Evolutionary conservation across 30 jellyfish, hydroid and myxozoan genomes (phyloP).

Genomic region (Hydra vulgaris): DNA sequence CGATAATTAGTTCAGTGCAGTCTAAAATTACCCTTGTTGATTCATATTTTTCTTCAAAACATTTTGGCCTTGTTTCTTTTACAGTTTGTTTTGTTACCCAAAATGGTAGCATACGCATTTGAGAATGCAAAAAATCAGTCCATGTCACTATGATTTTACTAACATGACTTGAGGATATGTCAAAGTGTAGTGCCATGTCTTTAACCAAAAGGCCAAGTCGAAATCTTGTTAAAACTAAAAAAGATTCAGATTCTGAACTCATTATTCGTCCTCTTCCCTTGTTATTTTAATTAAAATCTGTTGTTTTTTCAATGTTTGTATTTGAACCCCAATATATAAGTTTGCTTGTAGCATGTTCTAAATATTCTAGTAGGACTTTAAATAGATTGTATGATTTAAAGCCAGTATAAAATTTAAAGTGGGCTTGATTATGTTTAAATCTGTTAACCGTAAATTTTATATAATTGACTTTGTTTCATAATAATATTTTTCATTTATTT

Average conservation of each 20-base stretch:
- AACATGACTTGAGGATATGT: conserved; percentile 19
- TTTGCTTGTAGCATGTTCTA: conserved; percentile 3
- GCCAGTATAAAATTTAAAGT: too few relatives aligned
- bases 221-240: conserved; percentile 34
- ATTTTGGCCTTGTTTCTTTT: conserved; percentile 15
- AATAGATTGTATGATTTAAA: background rate
- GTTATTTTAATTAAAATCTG: background rate
- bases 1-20: conserved; percentile 9
- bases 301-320: conserved; percentile 9
- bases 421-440: too few relatives aligned
- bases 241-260: conserved; percentile 37
- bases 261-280: conserved; percentile 26
- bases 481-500: background rate
- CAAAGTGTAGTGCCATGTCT: conserved; percentile 34
- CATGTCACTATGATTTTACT: conserved; percentile 1
- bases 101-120: background rate
- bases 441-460: background rate
- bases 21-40: conserved; percentile 14
- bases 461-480: background rate
- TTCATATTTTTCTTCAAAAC: conserved; percentile 6
- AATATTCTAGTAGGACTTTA: conserved; percentile 1
- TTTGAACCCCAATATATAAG: conserved; percentile 6
- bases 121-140: background rate
- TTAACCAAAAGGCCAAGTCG: conserved; percentile 42
- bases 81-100: conserved; percentile 2